Evolutionary conservation across 2,113 vertebrate species (phyloP).

Genomic region (Cinclus mexicanus): DNA sequence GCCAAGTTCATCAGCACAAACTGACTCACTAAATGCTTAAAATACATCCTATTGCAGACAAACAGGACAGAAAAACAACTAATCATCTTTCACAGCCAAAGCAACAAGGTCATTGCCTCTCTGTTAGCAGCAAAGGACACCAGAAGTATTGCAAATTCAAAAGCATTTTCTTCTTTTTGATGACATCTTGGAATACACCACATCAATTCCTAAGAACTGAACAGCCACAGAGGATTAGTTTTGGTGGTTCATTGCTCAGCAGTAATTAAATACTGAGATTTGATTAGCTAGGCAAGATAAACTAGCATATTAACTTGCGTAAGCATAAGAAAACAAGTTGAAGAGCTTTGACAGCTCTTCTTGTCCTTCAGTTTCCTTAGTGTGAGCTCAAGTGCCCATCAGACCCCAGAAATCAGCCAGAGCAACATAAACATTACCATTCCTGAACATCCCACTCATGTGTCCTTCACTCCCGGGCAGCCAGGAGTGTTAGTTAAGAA

Average conservation of each 20-base stretch:
- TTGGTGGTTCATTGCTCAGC: neutral
- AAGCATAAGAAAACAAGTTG: neutral
- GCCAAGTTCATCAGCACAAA: constrained; percentile 16
- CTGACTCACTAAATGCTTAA: constrained; percentile 12
- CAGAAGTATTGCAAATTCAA: neutral
- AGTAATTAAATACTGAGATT: neutral
- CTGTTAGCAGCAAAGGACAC: neutral
- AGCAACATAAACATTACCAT: neutral
- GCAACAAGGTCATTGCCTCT: constrained; percentile 7
- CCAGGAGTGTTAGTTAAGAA: neutral
- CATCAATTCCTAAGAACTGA: neutral
- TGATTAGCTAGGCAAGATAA: neutral
- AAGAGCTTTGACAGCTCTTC: neutral
- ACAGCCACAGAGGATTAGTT: neutral
- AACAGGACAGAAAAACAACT: neutral
- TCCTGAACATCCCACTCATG: neutral
- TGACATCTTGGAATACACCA: neutral
- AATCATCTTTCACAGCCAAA: neutral
- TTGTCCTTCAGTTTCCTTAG: neutral
- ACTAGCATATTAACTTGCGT: neutral
- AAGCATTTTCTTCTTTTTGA: neutral
- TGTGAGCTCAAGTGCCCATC: neutral
- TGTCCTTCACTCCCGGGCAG: neutral
- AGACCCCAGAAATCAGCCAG: neutral
- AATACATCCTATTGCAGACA: constrained; percentile 14